Base-by-base conservation (phyloP, 2,888 invertebrate species). In the Agriotes lineatus region DNA sequence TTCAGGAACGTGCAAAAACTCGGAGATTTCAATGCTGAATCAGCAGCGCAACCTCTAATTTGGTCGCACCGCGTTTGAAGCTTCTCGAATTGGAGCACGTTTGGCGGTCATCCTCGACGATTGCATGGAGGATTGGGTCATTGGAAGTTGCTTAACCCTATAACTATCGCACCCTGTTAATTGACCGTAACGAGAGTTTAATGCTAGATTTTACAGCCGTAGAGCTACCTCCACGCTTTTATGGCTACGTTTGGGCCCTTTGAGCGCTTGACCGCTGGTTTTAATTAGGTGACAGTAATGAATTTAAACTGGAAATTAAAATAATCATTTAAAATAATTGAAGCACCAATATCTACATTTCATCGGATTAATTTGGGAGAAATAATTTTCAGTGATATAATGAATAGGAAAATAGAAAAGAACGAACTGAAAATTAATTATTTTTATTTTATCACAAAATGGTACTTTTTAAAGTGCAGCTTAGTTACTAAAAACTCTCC, bases 1-100 rank as follows among this genome's bases (percentile, higher is more conserved):
- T 19, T 6, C 16, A 45, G 7, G 16, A 9, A 45, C n/a, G 4
- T 14, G 50, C 59, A 30, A 48, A 44, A 44, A n/a, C 35, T 7
- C 6, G 45, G 60, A 44, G 60, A 60, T 48, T 60, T 60, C 48
- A 20, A 60, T 20, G 33, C 18, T 60, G 7, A 10, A 18, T 33
- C 12, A 16, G 5, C 5, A 33, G 9, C 18, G 30, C n/a, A 44
- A 59, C 42, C 30, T 20, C n/a, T n/a, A n/a, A n/a, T n/a, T n/a
- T n/a, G n/a, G n/a, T n/a, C n/a, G n/a, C n/a, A n/a, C n/a, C n/a
- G n/a, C n/a, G 37, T 16, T 56, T 4, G 1, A n/a, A 45, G 14
- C 2, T 1, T 22, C 50, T 50, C 25, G 19, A 45, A 22, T 19
- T 19, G 7, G 10, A 19, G 18, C 44, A 10, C 19, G 10, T 20